phyloP scores from a whole-genome alignment of 2,113 vertebrate genomes.

The Platichthys flesus region DNA sequence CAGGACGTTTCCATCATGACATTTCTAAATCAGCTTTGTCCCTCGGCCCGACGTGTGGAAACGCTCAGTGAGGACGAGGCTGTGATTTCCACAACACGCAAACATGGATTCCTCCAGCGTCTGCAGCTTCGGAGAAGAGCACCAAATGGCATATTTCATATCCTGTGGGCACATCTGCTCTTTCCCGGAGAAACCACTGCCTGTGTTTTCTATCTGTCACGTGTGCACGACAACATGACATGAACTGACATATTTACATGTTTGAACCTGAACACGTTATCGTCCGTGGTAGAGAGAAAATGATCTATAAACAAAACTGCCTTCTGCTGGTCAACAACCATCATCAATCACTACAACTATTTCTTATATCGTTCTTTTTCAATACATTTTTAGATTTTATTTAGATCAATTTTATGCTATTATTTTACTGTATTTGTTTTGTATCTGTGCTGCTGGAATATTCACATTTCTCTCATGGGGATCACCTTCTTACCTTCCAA shows the following conservation, averaged over 20 bases:
- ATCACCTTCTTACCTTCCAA: no score
- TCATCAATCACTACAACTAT: no score
- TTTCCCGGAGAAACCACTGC: slow-evolving; percentile 1
- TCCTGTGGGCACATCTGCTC: slow-evolving; percentile 53
- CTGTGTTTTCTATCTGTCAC: slow-evolving; percentile 20
- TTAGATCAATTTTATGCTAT: no score
- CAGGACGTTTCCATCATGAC: neutral
- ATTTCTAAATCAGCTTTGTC: neutral
- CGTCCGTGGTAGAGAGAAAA: neutral
- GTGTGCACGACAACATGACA: slow-evolving; percentile 1
- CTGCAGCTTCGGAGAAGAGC: neutral
- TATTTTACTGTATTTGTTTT: no score
- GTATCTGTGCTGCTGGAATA: no score
- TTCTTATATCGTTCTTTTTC: no score
- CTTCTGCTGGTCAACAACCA: no score
- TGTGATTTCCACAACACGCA: slow-evolving; percentile 28
- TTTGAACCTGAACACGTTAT: neutral
- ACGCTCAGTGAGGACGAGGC: neutral
- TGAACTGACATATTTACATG: neutral
- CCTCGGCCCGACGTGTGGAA: neutral
- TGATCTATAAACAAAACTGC: neutral
- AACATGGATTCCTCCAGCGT: neutral
- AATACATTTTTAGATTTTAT: no score
- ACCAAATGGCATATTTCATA: slow-evolving; percentile 47
- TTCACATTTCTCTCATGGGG: no score